phyloP scores from a whole-genome alignment of 2,113 vertebrate genomes.

The Otis tarda region DNA sequence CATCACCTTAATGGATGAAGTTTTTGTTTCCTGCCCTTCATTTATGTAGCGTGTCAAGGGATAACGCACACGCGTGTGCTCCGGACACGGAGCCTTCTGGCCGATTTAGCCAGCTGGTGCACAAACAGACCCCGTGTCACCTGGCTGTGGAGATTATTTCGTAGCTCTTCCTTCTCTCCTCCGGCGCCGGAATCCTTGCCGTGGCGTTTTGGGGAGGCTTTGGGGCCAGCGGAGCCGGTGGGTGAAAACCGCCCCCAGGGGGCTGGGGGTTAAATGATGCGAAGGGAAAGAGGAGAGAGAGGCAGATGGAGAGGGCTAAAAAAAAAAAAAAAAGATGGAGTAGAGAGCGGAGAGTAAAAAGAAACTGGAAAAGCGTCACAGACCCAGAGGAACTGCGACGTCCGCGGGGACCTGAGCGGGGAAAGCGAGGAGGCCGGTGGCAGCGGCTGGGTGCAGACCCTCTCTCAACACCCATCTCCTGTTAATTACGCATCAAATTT shows the following conservation, averaged over 20 bases:
- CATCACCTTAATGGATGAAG: slow-evolving; percentile 48
- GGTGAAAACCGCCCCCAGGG: not conserved
- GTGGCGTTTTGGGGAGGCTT: not conserved
- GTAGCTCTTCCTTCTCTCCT: not conserved
- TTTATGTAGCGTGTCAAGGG: not conserved
- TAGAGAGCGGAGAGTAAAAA: not conserved
- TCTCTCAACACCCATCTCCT: not conserved
- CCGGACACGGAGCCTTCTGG: not conserved
- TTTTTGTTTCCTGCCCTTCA: slow-evolving; percentile 50
- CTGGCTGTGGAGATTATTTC: not conserved
- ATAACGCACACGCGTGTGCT: not conserved
- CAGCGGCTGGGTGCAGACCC: no score
- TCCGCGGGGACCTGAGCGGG: not conserved
- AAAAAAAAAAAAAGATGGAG: not conserved
- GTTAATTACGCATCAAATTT: not conserved
- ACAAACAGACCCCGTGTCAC: not conserved
- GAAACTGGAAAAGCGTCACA: not conserved
- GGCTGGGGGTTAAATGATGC: not conserved
- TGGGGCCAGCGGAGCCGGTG: not conserved
- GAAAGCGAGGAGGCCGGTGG: not conserved
- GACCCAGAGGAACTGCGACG: accelerated
- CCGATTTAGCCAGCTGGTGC: not conserved
- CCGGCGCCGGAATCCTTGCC: accelerated
- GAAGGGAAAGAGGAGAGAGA: not conserved
- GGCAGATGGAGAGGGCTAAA: not conserved